These are phyloP conservation scores for Willowsia nigromaculata DNA, from an alignment of 2,888 invertebrate species.

Conservation along the genomic window DNA sequence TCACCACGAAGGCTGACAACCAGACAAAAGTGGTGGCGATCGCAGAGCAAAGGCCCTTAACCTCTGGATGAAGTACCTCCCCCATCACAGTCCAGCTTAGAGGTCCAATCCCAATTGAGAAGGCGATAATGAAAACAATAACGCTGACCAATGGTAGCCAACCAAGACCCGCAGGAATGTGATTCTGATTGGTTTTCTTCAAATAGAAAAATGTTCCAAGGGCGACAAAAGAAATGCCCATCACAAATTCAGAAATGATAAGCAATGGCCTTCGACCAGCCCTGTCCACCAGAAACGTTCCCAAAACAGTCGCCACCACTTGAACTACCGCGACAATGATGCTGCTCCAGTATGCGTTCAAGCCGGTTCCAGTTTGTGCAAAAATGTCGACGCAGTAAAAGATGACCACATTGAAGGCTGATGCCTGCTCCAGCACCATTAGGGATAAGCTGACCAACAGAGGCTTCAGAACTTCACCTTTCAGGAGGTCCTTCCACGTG, in stretches of 20 bases:
- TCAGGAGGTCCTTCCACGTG: constrained; percentile 83
- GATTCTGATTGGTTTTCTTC: constrained; percentile 53
- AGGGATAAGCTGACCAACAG: constrained; percentile 87
- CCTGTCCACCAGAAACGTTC: constrained; percentile 87
- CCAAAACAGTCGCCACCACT: constrained; percentile 81
- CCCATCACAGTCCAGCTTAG: constrained; percentile 92
- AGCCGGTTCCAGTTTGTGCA: constrained; percentile 85
- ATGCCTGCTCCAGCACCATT: constrained; percentile 92
- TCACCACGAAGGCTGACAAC: constrained; percentile 85
- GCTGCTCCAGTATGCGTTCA: constrained; percentile 83
- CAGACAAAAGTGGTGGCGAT: constrained; percentile 89
- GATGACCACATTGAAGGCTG: constrained; percentile 91
- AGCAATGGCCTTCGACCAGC: constrained; percentile 90
- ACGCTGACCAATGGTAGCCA: constrained; percentile 88
- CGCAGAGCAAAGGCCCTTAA: constrained; percentile 86
- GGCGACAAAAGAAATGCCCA: constrained; percentile 86
- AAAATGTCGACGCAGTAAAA: constrained; percentile 90
- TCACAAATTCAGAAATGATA: constrained; percentile 87
- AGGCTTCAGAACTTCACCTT: constrained; percentile 86
- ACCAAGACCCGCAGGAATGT: constrained; percentile 81
- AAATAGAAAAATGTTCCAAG: constrained; percentile 88
- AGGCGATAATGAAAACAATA: constrained; percentile 89
- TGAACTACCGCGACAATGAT: constrained; percentile 84
- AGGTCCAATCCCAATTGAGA: constrained; percentile 87
- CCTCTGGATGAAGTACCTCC: constrained; percentile 88